These are phyloP conservation scores for Penelope pileata DNA, from an alignment of 2,113 vertebrate species.

Conservation along the genomic window DNA sequence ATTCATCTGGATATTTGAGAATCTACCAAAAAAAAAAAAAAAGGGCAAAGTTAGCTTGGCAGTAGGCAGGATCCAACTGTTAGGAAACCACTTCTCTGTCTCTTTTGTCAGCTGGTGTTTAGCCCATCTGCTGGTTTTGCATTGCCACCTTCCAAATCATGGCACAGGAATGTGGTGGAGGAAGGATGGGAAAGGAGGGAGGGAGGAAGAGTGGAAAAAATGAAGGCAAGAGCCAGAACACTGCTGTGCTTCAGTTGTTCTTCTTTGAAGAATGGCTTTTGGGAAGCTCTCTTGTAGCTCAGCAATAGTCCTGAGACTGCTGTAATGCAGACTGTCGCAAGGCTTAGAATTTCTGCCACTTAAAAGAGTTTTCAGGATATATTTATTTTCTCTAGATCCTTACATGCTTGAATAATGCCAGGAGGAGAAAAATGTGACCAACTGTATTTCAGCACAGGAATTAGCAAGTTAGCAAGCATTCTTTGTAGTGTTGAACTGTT, in stretches of 20 bases:
- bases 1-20: not conserved
- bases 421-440: not conserved
- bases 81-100: not conserved
- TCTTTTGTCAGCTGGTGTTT: not conserved
- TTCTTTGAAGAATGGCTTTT: not conserved
- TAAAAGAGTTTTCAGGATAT: not conserved
- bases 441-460: not conserved
- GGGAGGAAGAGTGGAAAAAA: not conserved
- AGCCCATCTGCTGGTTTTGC: constrained; percentile 19
- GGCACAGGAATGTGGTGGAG: not conserved
- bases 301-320: not conserved
- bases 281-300: not conserved
- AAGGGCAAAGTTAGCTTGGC: not conserved
- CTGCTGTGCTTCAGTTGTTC: constrained; percentile 3
- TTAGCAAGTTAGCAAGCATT: not conserved
- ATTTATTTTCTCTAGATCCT: not conserved
- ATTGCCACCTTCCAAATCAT: not conserved
- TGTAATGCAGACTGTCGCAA: not conserved
- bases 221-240: constrained; percentile 5
- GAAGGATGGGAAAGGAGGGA: not conserved
- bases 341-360: not conserved
- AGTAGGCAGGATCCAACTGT: not conserved
- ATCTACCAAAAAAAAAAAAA: not conserved
- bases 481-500: not conserved
- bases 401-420: not conserved